Conservation (phyloP, 2,113 vertebrate genomes). For the Lethenteron camtschaticum region DNA sequence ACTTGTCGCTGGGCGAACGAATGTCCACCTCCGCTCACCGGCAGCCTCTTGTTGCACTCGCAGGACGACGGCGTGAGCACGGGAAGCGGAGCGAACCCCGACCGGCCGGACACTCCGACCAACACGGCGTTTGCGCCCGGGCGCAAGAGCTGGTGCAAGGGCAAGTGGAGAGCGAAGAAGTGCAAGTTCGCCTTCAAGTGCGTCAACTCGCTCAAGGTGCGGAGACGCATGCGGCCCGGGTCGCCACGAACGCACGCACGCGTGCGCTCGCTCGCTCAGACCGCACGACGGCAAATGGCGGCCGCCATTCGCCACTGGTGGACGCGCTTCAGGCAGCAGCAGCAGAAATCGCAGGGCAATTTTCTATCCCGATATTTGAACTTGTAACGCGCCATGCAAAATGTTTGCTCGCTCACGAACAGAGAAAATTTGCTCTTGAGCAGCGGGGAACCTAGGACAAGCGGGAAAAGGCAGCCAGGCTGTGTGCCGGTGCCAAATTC, state of each 20-base stretch:
- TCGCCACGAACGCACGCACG: not conserved
- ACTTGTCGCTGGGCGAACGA: too few species aligned
- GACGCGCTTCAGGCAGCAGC: not conserved
- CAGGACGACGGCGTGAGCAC: slow-evolving; percentile 83
- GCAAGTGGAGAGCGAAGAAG: slow-evolving; percentile 99
- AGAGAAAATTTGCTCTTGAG: too few species aligned
- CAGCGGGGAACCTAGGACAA: too few species aligned
- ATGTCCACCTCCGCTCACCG: too few species aligned
- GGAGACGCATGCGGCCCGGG: slow-evolving; percentile 7
- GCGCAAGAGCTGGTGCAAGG: slow-evolving; percentile 95
- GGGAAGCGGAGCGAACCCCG: slow-evolving; percentile 71
- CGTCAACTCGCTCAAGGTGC: slow-evolving; percentile 85
- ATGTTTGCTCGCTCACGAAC: not conserved
- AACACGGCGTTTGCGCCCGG: slow-evolving; percentile 81
- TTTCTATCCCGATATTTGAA: not conserved
- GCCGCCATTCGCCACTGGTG: not conserved
- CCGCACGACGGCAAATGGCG: not conserved
- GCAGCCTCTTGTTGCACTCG: slow-evolving; percentile 6
- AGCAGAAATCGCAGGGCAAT: not conserved
- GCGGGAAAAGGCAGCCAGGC: too few species aligned
- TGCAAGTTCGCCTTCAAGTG: slow-evolving; percentile 97
- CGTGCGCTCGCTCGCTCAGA: not conserved
- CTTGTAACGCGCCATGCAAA: not conserved
- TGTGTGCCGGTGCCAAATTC: too few species aligned
- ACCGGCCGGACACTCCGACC: slow-evolving; percentile 86